Percentiles rank a stretch among this genome's conserved stretches.
These are phyloP conservation scores for Mormoops blainvillei DNA, from an alignment of 2,113 vertebrate species.

Conservation along the genomic window DNA sequence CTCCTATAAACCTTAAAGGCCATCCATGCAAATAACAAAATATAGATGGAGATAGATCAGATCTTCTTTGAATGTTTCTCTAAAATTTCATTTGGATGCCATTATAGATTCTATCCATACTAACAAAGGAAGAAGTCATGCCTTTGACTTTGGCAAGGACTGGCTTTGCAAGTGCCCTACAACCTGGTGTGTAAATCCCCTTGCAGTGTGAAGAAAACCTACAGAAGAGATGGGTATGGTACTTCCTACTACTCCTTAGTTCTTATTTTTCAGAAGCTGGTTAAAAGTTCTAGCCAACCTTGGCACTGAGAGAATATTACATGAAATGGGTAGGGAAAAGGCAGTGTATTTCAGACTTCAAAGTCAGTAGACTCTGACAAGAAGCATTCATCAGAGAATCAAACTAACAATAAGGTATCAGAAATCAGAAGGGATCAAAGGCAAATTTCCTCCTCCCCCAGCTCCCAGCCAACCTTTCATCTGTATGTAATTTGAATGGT, in stretches of 20 bases:
- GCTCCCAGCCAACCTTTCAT: neutral
- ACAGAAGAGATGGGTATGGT: neutral
- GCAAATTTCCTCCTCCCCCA: neutral
- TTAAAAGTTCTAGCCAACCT: neutral
- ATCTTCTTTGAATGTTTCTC: neutral
- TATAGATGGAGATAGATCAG: neutral
- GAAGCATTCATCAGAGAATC: neutral
- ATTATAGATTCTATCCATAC: neutral
- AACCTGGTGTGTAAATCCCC: rapidly evolving
- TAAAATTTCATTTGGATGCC: neutral
- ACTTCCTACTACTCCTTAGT: neutral
- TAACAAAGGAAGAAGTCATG: neutral
- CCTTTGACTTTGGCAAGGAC: neutral
- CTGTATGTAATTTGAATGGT: neutral
- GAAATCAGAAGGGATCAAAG: neutral
- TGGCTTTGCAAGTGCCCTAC: neutral
- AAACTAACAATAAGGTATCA: neutral
- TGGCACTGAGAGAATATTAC: neutral
- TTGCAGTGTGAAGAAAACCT: neutral
- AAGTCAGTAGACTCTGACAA: neutral
- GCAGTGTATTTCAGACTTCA: neutral
- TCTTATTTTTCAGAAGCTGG: neutral
- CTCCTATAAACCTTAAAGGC: neutral
- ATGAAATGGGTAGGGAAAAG: neutral
- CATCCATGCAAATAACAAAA: neutral